Evolutionary conservation across 2,797 vertebrate species (phyloP).

Genomic region (Pseudocheirus occidentalis): DNA sequence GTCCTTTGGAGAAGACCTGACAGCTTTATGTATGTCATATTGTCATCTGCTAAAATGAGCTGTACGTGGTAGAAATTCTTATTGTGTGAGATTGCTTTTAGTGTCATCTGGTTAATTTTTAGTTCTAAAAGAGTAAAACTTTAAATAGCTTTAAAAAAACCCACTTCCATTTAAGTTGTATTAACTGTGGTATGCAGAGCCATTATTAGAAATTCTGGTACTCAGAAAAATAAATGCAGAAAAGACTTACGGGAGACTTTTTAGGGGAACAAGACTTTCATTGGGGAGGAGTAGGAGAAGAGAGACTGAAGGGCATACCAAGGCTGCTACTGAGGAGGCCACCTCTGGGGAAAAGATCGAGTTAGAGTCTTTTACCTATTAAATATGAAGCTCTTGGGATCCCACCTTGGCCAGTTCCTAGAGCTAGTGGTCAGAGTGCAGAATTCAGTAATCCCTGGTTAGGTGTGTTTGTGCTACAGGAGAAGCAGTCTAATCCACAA

Average conservation of each 20-base stretch:
- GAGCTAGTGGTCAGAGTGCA: not conserved
- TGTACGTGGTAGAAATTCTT: conserved; percentile 79
- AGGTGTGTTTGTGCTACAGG: not conserved
- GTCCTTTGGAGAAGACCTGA: conserved; percentile 83
- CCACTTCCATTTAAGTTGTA: not conserved
- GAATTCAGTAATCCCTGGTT: not conserved
- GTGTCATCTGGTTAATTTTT: conserved; percentile 76
- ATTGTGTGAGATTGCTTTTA: conserved; percentile 79
- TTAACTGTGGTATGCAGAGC: not conserved
- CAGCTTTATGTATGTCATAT: conserved; percentile 83
- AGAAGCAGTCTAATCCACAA: not conserved
- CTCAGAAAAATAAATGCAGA: not conserved
- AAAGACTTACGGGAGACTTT: not conserved
- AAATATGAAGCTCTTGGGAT: not conserved
- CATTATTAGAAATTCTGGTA: not conserved
- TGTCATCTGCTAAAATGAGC: conserved; percentile 80
- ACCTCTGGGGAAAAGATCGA: not conserved
- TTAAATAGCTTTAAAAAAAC: conserved; percentile 28
- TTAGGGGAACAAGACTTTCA: not conserved
- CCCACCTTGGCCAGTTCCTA: not conserved
- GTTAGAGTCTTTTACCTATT: not conserved
- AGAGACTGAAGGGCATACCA: not conserved
- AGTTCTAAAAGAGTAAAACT: not conserved
- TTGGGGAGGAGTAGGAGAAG: not conserved
- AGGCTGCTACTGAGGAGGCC: not conserved